A percentile compares a stretch with the other conserved stretches of the same genome.
These are phyloP conservation scores for Xanthorhoe designata DNA, from an alignment of 2,888 invertebrate species.

Conservation along the genomic window DNA sequence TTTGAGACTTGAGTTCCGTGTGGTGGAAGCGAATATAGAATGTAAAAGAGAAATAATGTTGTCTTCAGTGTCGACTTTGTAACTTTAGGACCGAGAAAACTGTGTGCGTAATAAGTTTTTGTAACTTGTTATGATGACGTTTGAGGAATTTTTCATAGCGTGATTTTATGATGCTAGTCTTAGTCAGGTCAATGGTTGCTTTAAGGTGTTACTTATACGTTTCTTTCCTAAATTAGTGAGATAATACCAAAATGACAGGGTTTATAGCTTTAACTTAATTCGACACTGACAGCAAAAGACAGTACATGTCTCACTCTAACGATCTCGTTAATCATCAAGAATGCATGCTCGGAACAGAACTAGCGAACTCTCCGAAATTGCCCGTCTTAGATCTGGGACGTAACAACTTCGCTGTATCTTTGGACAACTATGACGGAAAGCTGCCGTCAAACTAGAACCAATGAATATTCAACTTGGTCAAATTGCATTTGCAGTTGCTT, in stretches of 20 bases:
- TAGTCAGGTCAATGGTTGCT: not conserved
- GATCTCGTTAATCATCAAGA: constrained; percentile 48
- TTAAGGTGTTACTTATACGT: not conserved
- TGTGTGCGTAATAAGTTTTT: constrained; percentile 35
- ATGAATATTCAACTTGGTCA: constrained; percentile 59
- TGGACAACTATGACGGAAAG: constrained; percentile 49
- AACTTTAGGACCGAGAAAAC: constrained; percentile 33
- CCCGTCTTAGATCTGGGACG: constrained; percentile 48
- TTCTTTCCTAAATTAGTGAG: too few species aligned
- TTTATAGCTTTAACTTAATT: too few species aligned
- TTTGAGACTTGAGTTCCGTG: constrained; percentile 46
- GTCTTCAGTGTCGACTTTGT: constrained; percentile 50
- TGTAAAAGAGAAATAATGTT: constrained; percentile 63
- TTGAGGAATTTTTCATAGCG: constrained; percentile 11
- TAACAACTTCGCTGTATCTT: constrained; percentile 49
- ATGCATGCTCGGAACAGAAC: constrained; percentile 49
- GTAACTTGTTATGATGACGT: constrained; percentile 34
- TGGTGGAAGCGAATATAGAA: constrained; percentile 51
- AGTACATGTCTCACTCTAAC: constrained; percentile 15
- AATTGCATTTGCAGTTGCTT: constrained; percentile 39
- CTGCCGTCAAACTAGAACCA: constrained; percentile 53
- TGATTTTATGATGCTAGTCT: constrained; percentile 6
- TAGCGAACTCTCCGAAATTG: constrained; percentile 55
- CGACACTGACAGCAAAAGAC: not conserved
- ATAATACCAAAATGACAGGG: too few species aligned